These are phyloP conservation scores for Nezara viridula DNA, from an alignment of 2,888 invertebrate species.

Conservation along the genomic window DNA sequence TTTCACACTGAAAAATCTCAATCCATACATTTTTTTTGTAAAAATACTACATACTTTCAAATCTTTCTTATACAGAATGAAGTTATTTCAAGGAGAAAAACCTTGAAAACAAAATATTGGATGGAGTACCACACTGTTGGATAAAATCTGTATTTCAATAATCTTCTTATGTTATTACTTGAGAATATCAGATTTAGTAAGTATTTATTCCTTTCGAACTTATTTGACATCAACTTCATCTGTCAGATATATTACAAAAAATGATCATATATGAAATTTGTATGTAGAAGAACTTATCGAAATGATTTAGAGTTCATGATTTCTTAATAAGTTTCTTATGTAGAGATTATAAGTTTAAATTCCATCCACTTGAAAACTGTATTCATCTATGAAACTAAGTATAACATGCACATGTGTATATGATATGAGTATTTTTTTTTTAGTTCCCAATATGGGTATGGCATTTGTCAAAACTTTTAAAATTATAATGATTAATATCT, in stretches of 20 bases:
- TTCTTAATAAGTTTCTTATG: neutral
- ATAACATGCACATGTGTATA: too few relatives aligned
- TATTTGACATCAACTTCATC: neutral
- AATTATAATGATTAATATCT: neutral
- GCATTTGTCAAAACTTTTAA: neutral
- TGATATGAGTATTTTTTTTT: neutral
- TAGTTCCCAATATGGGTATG: too few relatives aligned
- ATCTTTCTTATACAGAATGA: neutral
- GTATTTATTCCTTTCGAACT: neutral
- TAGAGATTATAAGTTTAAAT: neutral
- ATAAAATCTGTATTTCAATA: neutral
- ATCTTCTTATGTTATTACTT: neutral
- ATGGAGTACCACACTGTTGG: neutral
- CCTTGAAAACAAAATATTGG: neutral
- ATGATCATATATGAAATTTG: too few relatives aligned
- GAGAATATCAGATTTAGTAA: neutral
- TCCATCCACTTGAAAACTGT: neutral
- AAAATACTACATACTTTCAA: neutral
- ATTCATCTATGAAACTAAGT: too few relatives aligned
- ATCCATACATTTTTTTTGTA: neutral
- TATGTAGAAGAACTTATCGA: neutral
- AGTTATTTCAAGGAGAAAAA: neutral
- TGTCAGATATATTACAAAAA: neutral
- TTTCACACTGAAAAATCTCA: neutral
- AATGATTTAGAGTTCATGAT: neutral